Conservation (phyloP, 2,888 invertebrate species). For the Mactromeris polynyma region DNA sequence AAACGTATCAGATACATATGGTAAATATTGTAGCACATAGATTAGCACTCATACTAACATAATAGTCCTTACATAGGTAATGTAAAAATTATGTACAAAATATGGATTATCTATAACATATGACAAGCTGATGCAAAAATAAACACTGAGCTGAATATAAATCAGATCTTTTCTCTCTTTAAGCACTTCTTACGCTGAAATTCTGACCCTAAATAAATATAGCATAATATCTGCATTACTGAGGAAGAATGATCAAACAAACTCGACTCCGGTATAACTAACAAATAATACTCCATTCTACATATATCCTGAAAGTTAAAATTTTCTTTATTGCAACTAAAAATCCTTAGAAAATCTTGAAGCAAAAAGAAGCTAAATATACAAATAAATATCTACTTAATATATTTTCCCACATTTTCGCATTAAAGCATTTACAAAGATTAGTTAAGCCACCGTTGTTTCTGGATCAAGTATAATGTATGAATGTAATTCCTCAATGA, state of each 20-base stretch:
- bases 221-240: background rate
- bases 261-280: background rate
- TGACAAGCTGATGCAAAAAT: conserved; percentile 17
- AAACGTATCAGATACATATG: background rate
- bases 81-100: conserved; percentile 23
- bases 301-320: background rate
- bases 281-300: background rate
- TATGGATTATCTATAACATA: conserved; percentile 20
- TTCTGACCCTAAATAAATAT: conserved; percentile 15
- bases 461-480: background rate
- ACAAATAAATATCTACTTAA: conserved; percentile 19
- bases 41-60: conserved; percentile 9
- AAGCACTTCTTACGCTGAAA: conserved; percentile 3
- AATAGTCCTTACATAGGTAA: background rate
- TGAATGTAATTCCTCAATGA: background rate
- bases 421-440: conserved; percentile 10
- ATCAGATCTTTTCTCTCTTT: background rate
- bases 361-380: conserved; percentile 14
- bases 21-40: background rate
- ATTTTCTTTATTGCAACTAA: conserved; percentile 9
- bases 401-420: background rate
- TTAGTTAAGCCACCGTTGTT: background rate
- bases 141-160: conserved; percentile 15
- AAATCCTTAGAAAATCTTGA: background rate
- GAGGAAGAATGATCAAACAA: background rate